phyloP scores from a whole-genome alignment of 2,113 vertebrate genomes.

The Lanius ludovicianus region DNA sequence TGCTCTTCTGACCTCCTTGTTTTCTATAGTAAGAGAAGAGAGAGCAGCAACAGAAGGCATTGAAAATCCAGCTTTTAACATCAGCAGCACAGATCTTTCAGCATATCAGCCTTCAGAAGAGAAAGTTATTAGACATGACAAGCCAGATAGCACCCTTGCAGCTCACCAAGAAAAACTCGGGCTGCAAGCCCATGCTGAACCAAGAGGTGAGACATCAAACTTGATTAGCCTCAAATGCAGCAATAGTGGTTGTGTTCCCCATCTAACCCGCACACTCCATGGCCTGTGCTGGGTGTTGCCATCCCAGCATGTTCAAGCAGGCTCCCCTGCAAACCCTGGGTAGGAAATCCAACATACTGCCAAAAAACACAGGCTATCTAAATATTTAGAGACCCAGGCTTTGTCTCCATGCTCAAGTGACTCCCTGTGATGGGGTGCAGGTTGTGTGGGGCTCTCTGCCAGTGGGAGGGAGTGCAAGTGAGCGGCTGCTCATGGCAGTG shows the following conservation, averaged over 20 bases:
- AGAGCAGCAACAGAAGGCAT: constrained; percentile 76
- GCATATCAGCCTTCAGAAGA: constrained; percentile 76
- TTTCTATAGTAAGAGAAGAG: constrained; percentile 79
- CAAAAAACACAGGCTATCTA: background rate
- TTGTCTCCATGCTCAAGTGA: background rate
- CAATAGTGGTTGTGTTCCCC: constrained; percentile 75
- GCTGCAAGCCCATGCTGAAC: constrained; percentile 82
- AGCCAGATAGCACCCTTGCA: constrained; percentile 86
- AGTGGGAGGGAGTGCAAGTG: rapidly evolving
- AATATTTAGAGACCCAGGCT: background rate
- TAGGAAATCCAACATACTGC: background rate
- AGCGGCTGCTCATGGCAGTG: background rate
- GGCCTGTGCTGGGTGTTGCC: constrained; percentile 68
- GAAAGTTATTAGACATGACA: constrained; percentile 86
- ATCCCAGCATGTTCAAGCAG: constrained; percentile 67
- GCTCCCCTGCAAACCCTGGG: constrained; percentile 34
- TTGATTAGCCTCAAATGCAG: constrained; percentile 81
- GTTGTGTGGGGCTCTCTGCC: background rate
- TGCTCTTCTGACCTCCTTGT: constrained; percentile 79
- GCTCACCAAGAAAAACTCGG: constrained; percentile 84
- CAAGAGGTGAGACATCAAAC: constrained; percentile 92
- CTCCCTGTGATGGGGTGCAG: rapidly evolving
- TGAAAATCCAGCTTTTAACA: constrained; percentile 85
- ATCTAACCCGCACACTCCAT: constrained; percentile 71
- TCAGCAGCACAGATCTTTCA: constrained; percentile 79